A percentile compares a stretch with the other conserved stretches of the same genome.
phyloP scores from a whole-genome alignment of 2,888 invertebrate species.

The Melipona beecheii region DNA sequence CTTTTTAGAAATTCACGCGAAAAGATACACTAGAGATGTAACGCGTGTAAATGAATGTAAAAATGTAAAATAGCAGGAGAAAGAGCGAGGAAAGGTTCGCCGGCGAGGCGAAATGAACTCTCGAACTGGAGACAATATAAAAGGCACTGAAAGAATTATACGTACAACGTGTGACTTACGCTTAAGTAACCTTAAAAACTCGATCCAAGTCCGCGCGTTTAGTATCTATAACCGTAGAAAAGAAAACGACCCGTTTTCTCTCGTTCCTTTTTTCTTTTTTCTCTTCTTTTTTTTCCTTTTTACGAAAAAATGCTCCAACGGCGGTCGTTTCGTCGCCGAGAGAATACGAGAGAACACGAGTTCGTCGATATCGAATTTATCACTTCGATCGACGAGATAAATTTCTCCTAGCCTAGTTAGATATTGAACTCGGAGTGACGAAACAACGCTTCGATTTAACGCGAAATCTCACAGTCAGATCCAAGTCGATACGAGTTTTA shows the following conservation, averaged over 20 bases:
- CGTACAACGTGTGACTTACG: slow-evolving; percentile 60
- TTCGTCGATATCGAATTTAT: background rate
- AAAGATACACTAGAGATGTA: too few relatives aligned
- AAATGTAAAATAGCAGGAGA: background rate
- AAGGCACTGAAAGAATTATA: slow-evolving; percentile 68
- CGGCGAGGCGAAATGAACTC: slow-evolving; percentile 7
- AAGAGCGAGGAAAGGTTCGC: slow-evolving; percentile 12
- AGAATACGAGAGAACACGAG: slow-evolving; percentile 19
- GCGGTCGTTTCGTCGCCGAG: slow-evolving; percentile 21
- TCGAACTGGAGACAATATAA: slow-evolving; percentile 42
- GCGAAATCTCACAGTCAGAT: too few relatives aligned
- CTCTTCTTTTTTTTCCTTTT: background rate
- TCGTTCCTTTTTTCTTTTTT: background rate
- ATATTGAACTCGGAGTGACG: background rate
- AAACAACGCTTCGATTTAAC: background rate
- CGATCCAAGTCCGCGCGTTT: slow-evolving; percentile 45
- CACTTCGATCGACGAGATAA: background rate
- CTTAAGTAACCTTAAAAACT: slow-evolving; percentile 51
- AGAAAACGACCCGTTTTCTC: slow-evolving; percentile 29
- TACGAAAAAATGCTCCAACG: slow-evolving; percentile 48
- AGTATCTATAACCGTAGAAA: slow-evolving; percentile 47
- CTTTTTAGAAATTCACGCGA: too few relatives aligned
- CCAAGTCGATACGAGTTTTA: too few relatives aligned
- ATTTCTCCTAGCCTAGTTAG: background rate
- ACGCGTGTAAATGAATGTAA: too few relatives aligned